Conservation (phyloP, 2,888 invertebrate genomes). For the Lasioglossum morio region DNA sequence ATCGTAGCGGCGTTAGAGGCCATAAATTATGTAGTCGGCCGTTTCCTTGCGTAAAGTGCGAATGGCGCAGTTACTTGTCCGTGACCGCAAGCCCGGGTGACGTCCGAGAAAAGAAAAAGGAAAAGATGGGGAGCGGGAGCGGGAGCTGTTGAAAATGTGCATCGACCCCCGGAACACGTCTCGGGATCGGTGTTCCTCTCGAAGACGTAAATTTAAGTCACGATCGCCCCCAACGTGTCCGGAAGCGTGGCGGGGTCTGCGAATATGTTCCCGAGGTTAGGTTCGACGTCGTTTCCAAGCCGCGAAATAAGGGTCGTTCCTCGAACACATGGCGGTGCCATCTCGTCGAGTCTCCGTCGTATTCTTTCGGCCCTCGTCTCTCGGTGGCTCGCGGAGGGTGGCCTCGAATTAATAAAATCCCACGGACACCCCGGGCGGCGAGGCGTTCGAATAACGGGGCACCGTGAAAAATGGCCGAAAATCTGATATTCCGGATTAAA, state of each 20-base stretch:
- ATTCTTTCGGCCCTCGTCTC: conserved; percentile 31
- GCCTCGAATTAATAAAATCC: conserved; percentile 80
- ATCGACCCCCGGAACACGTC: background rate
- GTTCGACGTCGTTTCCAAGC: conserved; percentile 40
- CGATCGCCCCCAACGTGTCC: conserved; percentile 56
- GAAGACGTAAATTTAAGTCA: conserved; percentile 56
- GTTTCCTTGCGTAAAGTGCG: conserved; percentile 3
- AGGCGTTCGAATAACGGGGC: conserved; percentile 33
- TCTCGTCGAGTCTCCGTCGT: conserved; percentile 43
- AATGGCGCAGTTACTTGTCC: conserved; percentile 2
- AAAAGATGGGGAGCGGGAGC: background rate
- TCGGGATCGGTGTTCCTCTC: background rate
- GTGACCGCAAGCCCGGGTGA: conserved; percentile 25
- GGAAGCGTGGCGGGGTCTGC: conserved; percentile 38
- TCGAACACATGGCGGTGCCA: conserved; percentile 57
- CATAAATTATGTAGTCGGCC: conserved; percentile 18
- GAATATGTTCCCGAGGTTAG: conserved; percentile 66
- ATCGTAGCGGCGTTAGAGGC: background rate
- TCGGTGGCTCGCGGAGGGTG: conserved; percentile 58
- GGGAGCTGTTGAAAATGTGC: conserved; percentile 3
- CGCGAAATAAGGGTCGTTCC: conserved; percentile 51
- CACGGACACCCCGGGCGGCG: conserved; percentile 71
- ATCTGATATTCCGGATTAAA: conserved; percentile 85
- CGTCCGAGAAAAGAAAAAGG: background rate
- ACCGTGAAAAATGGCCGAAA: conserved; percentile 84